Conservation (phyloP, 2,113 vertebrate species). For the Sus scrofa region DNA sequence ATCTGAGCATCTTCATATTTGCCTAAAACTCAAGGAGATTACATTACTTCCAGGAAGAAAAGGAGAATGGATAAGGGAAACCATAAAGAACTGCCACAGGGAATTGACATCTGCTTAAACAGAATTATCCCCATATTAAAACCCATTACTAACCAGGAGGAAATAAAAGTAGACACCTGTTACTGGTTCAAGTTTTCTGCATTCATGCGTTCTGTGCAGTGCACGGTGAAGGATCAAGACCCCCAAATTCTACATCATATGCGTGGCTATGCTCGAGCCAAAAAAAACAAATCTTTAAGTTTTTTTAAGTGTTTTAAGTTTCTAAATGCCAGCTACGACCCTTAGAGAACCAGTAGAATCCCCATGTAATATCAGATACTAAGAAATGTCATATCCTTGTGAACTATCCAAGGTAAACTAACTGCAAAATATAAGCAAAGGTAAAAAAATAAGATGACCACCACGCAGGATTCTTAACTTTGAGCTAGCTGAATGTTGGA, state of each 20-base stretch:
- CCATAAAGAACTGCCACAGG: neutral
- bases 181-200: neutral
- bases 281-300: neutral
- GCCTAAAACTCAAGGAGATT: conserved; percentile 7
- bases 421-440: neutral
- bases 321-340: conserved; percentile 11
- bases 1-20: neutral
- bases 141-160: neutral
- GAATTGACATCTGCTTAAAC: neutral
- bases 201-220: neutral
- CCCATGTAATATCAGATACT: neutral
- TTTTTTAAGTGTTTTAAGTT: neutral
- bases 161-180: neutral
- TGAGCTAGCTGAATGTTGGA: neutral
- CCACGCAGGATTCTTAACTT: neutral
- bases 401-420: conserved; percentile 15
- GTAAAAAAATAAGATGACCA: neutral
- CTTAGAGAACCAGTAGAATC: neutral
- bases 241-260: neutral
- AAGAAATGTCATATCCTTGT: conserved; percentile 18
- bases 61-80: neutral
- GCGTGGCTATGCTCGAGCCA: neutral
- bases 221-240: neutral
- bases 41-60: conserved; percentile 1
- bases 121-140: conserved; percentile 18